Evolutionary conservation across 2,888 invertebrate species (phyloP).

Genomic region (Didymodactylos carnosus): DNA sequence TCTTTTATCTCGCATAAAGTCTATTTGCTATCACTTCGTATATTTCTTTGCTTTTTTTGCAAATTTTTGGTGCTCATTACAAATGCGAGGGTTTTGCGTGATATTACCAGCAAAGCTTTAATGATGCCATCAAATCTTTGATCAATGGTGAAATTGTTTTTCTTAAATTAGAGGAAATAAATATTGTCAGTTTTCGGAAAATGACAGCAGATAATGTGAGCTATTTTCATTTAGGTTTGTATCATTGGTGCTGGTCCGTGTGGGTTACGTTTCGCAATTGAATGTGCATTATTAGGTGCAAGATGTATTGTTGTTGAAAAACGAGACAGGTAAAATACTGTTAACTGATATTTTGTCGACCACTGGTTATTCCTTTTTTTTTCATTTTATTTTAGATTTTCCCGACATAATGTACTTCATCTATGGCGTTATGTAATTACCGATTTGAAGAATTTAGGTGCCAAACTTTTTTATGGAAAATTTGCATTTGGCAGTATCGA

Average conservation of each 20-base stretch:
- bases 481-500: slow-evolving; percentile 96
- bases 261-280: slow-evolving; percentile 78
- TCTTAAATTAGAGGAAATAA: no score
- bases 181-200: no score
- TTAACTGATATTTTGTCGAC: no score
- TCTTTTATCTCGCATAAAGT: no score
- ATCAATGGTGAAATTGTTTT: no score
- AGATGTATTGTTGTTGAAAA: slow-evolving; percentile 78
- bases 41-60: no score
- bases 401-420: slow-evolving; percentile 86
- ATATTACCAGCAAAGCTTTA: no score
- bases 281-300: slow-evolving; percentile 79
- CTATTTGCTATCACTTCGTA: no score
- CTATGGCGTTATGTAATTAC: slow-evolving; percentile 95
- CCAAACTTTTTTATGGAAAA: slow-evolving; percentile 93
- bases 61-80: no score
- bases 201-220: no score
- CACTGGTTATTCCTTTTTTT: background rate
- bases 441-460: slow-evolving; percentile 72
- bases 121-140: no score
- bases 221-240: slow-evolving; percentile 41
- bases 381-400: slow-evolving; percentile 39
- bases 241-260: slow-evolving; percentile 91
- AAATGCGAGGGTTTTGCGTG: no score
- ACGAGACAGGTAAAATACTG: slow-evolving; percentile 47